phyloP scores from a whole-genome alignment of 2,888 invertebrate species.

The Drosophila anomalata region DNA sequence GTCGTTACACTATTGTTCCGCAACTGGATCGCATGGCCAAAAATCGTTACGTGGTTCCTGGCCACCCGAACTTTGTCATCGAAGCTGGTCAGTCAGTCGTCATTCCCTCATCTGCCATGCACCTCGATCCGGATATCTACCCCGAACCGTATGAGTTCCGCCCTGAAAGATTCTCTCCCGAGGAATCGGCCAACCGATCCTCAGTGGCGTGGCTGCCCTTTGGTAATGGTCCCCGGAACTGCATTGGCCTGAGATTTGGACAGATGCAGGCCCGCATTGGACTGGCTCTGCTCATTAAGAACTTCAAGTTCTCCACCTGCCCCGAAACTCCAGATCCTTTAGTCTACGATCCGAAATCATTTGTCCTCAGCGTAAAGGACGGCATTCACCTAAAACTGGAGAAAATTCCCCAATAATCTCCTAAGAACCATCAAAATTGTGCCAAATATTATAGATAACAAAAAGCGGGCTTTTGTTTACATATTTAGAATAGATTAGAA shows the following conservation, averaged over 20 bases:
- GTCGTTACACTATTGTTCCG: conserved; percentile 85
- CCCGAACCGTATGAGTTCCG: conserved; percentile 86
- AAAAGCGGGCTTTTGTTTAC: background rate
- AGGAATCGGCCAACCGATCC: conserved; percentile 85
- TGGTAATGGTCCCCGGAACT: conserved; percentile 79
- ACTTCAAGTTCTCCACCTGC: conserved; percentile 66
- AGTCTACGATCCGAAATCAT: conserved; percentile 28
- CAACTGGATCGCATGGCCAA: conserved; percentile 84
- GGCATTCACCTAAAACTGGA: conserved; percentile 38
- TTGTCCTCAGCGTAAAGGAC: conserved; percentile 17
- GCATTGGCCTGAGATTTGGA: conserved; percentile 79
- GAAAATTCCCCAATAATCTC: background rate
- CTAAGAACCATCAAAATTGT: background rate
- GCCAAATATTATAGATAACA: background rate
- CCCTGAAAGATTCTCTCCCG: conserved; percentile 86
- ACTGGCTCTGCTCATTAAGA: conserved; percentile 62
- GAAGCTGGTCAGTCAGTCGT: conserved; percentile 77
- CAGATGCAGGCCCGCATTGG: conserved; percentile 74
- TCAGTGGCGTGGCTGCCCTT: conserved; percentile 76
- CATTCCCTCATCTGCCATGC: conserved; percentile 83
- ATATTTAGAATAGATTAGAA: background rate
- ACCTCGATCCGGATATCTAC: conserved; percentile 85
- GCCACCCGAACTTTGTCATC: conserved; percentile 84
- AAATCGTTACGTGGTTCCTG: conserved; percentile 84
- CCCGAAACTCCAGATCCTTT: conserved; percentile 24